phyloP scores from a whole-genome alignment of 37 sponge, comb jelly and placozoan species.

The Beroe forskalii region DNA sequence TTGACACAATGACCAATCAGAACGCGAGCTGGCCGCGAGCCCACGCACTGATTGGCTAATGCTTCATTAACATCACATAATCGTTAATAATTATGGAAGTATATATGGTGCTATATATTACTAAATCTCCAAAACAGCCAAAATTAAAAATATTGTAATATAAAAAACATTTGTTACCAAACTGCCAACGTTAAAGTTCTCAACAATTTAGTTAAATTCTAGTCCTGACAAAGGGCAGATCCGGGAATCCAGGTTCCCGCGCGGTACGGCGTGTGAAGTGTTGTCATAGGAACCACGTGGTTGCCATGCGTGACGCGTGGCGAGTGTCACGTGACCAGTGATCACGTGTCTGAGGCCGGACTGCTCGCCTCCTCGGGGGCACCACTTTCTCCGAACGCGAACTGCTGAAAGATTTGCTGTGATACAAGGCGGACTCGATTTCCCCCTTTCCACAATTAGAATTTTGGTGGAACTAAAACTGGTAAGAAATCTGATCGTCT shows the following conservation, averaged over 20 bases:
- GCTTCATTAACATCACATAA: no score
- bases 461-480: no score
- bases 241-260: no score
- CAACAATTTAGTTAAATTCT: background rate
- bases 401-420: background rate
- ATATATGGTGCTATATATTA: no score
- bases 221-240: background rate
- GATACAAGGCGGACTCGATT: no score
- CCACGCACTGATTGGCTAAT: no score
- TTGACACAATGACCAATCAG: no score
- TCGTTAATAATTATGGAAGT: no score
- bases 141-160: constrained; percentile 56
- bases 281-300: background rate
- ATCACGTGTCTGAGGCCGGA: background rate
- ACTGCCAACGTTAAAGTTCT: constrained; percentile 28
- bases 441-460: no score
- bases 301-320: background rate
- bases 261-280: background rate
- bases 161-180: constrained; percentile 57
- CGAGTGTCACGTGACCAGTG: background rate
- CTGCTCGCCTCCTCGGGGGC: background rate
- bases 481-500: no score
- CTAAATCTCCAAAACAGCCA: no score
- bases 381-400: background rate
- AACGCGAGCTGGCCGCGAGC: no score